Base-by-base conservation (phyloP, 1,140 invertebrate species). In the Pachypsylla venusta region DNA sequence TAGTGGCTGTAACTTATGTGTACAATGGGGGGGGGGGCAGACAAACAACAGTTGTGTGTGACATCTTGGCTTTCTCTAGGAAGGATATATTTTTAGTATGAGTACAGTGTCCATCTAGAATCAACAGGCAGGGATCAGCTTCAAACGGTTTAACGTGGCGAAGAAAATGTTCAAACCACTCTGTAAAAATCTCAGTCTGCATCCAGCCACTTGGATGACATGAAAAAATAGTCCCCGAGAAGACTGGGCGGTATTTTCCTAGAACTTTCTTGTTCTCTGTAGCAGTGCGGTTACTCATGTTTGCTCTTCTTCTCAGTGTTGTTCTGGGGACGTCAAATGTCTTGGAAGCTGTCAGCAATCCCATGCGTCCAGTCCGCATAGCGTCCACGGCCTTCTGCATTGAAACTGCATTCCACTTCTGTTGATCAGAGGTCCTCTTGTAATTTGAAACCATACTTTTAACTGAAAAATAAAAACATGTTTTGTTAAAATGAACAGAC, bases 1-100 rank as follows among this genome's bases (percentile, higher is more conserved):
- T 2, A 74, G 63, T n/a, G 71, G 70, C 58, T 75, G 72, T 5
- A 75, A 54, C 54, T 67, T 64, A 53, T 70, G 67, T 2, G 64
- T 69, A 55, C 64, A 65, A 39, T 73, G 70, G 30, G 71, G 67
- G 2, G 70, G 70, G 4, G 53, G 30, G 30, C 16, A 35, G 16
- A 16, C 10, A 35, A 35, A 35, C 16, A 12, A 35, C 30, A 35
- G 30, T 25, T 13, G 20, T 53, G 24, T 16, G 25, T 53, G 25
- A 25, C 25, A 28, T 20, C 16, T 35, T 35, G 30, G 57, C 60
- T 25, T 54, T 24, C 25, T 61, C 42, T 19, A 61, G 25, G 14
- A 57, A 24, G 13, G 60, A 27, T 13, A 62, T 13, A 56, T 61
- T 63, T 39, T 61, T 61, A 22, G 60, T 60, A 26, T 65, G 64